phyloP scores from a whole-genome alignment of 64 coral and sea anemone species.

The Montipora capricornis region DNA sequence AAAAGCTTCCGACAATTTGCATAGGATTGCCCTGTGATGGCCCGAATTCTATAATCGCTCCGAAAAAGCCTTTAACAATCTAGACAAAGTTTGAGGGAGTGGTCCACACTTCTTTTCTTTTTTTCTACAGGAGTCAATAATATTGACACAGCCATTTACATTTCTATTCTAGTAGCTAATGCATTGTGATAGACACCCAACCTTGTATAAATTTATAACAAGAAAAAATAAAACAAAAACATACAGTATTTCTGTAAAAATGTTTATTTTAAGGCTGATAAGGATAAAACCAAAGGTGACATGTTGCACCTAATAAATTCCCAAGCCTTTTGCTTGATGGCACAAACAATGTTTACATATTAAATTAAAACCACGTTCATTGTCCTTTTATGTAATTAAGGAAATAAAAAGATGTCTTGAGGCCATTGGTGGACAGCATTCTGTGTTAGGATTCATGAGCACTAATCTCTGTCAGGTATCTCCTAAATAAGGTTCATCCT shows the following conservation, averaged over 20 bases:
- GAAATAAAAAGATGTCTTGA: background rate
- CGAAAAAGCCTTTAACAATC: no score
- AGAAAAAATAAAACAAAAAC: background rate
- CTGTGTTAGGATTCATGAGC: background rate
- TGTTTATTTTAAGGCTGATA: background rate
- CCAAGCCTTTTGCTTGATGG: background rate
- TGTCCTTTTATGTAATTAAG: background rate
- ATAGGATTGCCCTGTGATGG: no score
- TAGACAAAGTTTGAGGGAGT: no score
- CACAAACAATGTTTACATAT: background rate
- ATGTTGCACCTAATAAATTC: background rate
- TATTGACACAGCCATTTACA: no score
- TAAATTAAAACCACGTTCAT: background rate
- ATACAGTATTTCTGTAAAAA: background rate
- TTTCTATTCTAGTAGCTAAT: no score
- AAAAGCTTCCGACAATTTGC: no score
- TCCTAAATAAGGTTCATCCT: slow-evolving; percentile 68
- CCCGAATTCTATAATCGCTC: no score
- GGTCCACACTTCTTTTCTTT: no score
- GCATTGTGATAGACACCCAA: background rate
- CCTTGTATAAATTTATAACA: background rate
- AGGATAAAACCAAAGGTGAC: background rate
- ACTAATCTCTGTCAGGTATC: slow-evolving; percentile 1
- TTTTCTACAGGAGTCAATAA: no score
- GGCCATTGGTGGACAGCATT: background rate